These are phyloP conservation scores for Mycteria americana DNA, from an alignment of 2,797 vertebrate genomes.

Conservation along the genomic window DNA sequence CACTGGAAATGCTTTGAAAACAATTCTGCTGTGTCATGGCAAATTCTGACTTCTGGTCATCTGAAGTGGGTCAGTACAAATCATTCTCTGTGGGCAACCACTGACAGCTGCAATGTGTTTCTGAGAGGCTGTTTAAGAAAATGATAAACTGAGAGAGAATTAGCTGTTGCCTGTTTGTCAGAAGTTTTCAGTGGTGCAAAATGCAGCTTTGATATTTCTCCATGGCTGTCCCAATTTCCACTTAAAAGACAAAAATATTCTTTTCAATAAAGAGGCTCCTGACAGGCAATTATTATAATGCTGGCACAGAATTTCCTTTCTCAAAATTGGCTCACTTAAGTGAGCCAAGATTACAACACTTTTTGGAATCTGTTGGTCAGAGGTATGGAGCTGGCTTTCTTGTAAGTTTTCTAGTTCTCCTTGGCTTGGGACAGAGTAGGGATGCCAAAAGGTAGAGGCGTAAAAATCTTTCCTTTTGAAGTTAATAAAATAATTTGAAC, in stretches of 20 bases:
- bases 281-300: background rate
- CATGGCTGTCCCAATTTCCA: background rate
- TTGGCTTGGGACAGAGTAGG: background rate
- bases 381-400: slow-evolving; percentile 22
- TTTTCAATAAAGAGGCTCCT: background rate
- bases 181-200: slow-evolving; percentile 1
- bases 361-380: slow-evolving; percentile 15
- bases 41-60: background rate
- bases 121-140: background rate
- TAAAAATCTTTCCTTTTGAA: slow-evolving; percentile 35
- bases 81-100: background rate
- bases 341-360: background rate
- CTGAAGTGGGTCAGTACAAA: background rate
- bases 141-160: background rate
- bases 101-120: background rate
- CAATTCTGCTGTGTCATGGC: background rate
- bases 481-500: slow-evolving; percentile 18
- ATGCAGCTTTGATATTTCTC: slow-evolving; percentile 8
- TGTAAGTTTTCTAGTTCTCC: background rate
- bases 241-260: background rate
- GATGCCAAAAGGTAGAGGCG: background rate
- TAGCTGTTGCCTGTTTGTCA: background rate
- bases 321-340: background rate
- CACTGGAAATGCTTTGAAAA: background rate
- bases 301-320: slow-evolving; percentile 1